Base-by-base conservation (phyloP, 2,797 vertebrate species). In the Nannoperca obscura region DNA sequence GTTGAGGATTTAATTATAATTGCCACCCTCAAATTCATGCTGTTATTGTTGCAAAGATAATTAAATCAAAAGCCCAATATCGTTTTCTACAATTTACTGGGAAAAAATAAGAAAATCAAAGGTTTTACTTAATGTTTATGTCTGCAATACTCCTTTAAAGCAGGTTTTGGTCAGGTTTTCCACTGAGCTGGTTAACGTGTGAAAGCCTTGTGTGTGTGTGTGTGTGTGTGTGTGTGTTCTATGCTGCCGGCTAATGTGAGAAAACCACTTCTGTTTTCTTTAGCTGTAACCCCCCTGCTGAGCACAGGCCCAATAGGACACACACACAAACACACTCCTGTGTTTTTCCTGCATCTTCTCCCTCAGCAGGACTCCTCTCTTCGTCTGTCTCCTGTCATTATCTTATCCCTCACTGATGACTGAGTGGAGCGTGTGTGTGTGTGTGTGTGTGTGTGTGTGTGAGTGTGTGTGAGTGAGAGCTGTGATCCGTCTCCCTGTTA, bases 221-320 rank as follows among this genome's bases (percentile, higher is more conserved):
- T 54, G 52, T 67, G 34, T 61, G 27, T 73, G 30, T 55, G 54
- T 77, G 53, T 74, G 65, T 79, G 71, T 58, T 75, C 50, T 68
- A 55, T 77, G 71, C 79, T 69, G 66, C 40, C 5, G 44, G 46
- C 68, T 88, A 87, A 89, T 86, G 87, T 84, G 89, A 86, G 88
- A 90, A 91, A 91, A 88, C 60, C 81, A 80, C 81, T 80, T 81
- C 13, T 87, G 86, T 88, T 91, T 90, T 92, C 84, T 88, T 90
- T 69, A 80, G 84, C 62, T 9, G n/a, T 42, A 58, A 69, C 59
- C 83, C 75, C 34, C 91, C 80, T 14, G 74, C 76, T 68, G 83
- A 73, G 82, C 38, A 27, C n/a, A 55, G 71, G 69, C 65, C 65
- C n/a, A 78, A 49, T 32, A 83, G 49, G 32, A 71, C 38, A 67